Conservation (phyloP, 2,888 invertebrate species). For the Torymus texanus region DNA sequence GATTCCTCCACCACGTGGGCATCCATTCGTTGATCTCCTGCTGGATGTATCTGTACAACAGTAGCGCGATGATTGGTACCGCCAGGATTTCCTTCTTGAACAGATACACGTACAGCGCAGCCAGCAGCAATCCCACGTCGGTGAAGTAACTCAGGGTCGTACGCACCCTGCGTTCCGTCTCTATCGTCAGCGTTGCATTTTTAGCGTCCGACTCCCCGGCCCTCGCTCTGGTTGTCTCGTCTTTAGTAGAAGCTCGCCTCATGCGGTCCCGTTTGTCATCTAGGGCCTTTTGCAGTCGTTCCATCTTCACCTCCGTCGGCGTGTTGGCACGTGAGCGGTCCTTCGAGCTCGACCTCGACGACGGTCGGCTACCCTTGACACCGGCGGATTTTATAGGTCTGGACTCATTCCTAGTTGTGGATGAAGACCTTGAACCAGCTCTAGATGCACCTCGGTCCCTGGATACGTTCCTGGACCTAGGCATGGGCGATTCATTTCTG, state of each 20-base stretch:
- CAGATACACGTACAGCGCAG: conserved; percentile 88
- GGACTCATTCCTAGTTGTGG: conserved; percentile 59
- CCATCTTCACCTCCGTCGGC: conserved; percentile 72
- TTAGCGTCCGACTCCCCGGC: conserved; percentile 44
- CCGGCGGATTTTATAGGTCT: conserved; percentile 12
- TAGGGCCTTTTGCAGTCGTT: conserved; percentile 66
- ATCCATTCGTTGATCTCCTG: conserved; percentile 77
- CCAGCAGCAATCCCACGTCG: conserved; percentile 84
- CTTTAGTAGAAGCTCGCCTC: conserved; percentile 55
- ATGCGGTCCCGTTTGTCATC: conserved; percentile 62
- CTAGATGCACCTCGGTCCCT: conserved; percentile 55
- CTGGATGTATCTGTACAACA: conserved; percentile 86
- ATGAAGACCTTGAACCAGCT: conserved; percentile 65
- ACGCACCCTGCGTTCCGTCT: conserved; percentile 82
- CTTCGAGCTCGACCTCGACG: conserved; percentile 68
- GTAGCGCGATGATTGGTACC: conserved; percentile 85
- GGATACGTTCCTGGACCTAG: conserved; percentile 61
- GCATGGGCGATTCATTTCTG: conserved; percentile 64
- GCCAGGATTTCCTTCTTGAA: conserved; percentile 88
- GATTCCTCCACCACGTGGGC: conserved; percentile 62
- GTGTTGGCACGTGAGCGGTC: conserved; percentile 66
- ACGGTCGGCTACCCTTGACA: conserved; percentile 56
- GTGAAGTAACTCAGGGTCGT: conserved; percentile 84
- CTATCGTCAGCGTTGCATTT: conserved; percentile 77
- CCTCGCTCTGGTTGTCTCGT: conserved; percentile 41